A percentile compares a stretch with the other conserved stretches of the same genome.
Conservation (phyloP, 2,797 vertebrate species). For the Poeciliopsis paucimaculata region DNA sequence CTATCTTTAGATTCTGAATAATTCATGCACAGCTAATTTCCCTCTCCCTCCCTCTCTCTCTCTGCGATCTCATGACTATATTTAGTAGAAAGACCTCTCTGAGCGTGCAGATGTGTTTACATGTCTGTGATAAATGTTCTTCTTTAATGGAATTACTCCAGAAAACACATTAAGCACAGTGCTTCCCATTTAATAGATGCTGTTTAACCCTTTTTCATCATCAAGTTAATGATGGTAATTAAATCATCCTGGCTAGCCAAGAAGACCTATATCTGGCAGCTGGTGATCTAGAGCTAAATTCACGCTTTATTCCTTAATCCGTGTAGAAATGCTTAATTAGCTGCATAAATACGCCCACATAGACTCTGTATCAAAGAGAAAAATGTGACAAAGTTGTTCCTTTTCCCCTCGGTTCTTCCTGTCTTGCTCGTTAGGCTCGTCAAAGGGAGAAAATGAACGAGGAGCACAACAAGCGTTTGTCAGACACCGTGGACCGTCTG, state of each 20-base stretch:
- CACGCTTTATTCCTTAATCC: slow-evolving; percentile 63
- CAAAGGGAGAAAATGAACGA: slow-evolving; percentile 98
- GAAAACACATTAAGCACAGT: slow-evolving; percentile 43
- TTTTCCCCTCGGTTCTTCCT: slow-evolving; percentile 1
- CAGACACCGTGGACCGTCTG: slow-evolving; percentile 93
- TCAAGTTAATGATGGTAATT: slow-evolving; percentile 64
- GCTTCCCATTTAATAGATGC: slow-evolving; percentile 30
- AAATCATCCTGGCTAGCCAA: slow-evolving; percentile 49
- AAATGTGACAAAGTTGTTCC: slow-evolving; percentile 39
- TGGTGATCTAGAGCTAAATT: slow-evolving; percentile 56
- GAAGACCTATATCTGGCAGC: slow-evolving; percentile 58
- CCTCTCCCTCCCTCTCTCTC: slow-evolving; percentile 34
- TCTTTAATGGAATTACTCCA: slow-evolving; percentile 37
- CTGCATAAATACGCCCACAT: slow-evolving; percentile 48
- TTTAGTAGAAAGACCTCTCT: slow-evolving; percentile 65
- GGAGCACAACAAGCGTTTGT: slow-evolving; percentile 94
- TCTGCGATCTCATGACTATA: slow-evolving; percentile 65
- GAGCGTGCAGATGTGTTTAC: slow-evolving; percentile 55
- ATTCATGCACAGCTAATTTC: slow-evolving; percentile 79
- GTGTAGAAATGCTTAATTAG: slow-evolving; percentile 61
- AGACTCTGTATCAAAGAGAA: slow-evolving; percentile 55
- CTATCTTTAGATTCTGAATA: slow-evolving; percentile 81
- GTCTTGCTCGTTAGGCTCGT: slow-evolving; percentile 80
- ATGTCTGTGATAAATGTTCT: slow-evolving; percentile 45
- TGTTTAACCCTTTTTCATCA: slow-evolving; percentile 58